A percentile compares a stretch with the other conserved stretches of the same genome.
These are phyloP conservation scores for Nomada lathburiana DNA, from an alignment of 2,888 invertebrate genomes.

Conservation along the genomic window DNA sequence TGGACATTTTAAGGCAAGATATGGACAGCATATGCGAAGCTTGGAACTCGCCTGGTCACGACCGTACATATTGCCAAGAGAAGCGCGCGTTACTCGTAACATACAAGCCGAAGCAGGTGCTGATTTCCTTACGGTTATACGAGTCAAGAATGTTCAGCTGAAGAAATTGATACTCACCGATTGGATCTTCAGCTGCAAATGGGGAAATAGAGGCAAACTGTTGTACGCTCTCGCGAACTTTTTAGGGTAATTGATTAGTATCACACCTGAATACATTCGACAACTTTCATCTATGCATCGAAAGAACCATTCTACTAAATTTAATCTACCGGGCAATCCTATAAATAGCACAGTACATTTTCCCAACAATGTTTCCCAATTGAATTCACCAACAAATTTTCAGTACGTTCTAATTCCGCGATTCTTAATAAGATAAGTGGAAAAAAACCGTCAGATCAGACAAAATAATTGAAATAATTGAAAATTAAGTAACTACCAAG, in stretches of 20 bases:
- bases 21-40: conserved; percentile 84
- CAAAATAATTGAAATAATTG: not conserved
- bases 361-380: too few species aligned
- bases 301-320: too few species aligned
- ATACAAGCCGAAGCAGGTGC: conserved; percentile 83
- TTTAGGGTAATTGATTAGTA: conserved; percentile 73
- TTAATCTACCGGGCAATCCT: too few species aligned
- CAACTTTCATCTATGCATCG: not conserved
- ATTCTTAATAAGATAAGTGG: not conserved
- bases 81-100: conserved; percentile 79
- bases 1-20: conserved; percentile 75
- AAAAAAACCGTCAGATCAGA: not conserved
- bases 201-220: conserved; percentile 80
- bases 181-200: conserved; percentile 85
- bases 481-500: too few species aligned
- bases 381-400: too few species aligned
- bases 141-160: conserved; percentile 84
- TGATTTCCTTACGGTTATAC: conserved; percentile 82
- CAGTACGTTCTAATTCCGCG: not conserved
- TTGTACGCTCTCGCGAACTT: conserved; percentile 80
- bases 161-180: conserved; percentile 83
- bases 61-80: conserved; percentile 80
- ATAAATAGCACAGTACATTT: too few species aligned
- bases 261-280: not conserved
- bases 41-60: conserved; percentile 85